phyloP scores from a whole-genome alignment of 2,113 vertebrate species.

The Mungos mungo region DNA sequence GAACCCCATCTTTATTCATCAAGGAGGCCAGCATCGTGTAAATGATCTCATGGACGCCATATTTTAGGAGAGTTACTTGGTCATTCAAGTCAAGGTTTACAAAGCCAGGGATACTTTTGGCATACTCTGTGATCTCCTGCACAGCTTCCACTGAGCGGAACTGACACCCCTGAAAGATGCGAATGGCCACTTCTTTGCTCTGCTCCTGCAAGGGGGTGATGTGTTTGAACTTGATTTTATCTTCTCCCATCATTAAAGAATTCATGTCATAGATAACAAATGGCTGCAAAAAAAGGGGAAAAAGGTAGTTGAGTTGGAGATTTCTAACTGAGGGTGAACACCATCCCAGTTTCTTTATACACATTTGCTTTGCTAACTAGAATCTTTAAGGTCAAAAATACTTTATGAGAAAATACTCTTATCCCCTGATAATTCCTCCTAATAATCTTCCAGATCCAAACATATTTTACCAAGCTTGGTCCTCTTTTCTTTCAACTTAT shows the following conservation, averaged over 20 bases:
- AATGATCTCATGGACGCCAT: conserved; percentile 97
- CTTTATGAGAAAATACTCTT: neutral
- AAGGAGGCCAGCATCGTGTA: conserved; percentile 97
- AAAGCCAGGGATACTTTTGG: conserved; percentile 98
- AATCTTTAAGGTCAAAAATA: neutral
- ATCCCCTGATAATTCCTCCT: neutral
- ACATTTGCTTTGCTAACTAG: neutral
- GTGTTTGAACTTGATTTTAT: conserved; percentile 94
- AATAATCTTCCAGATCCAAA: conserved; percentile 8
- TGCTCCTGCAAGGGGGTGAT: conserved; percentile 88
- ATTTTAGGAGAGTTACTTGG: conserved; percentile 98
- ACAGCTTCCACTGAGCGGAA: conserved; percentile 96
- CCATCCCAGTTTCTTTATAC: neutral
- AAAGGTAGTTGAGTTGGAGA: conserved; percentile 56
- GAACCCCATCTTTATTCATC: conserved; percentile 99
- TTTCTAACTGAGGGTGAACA: neutral
- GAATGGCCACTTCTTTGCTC: conserved; percentile 93
- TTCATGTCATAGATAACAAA: conserved; percentile 99
- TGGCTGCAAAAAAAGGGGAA: conserved; percentile 85
- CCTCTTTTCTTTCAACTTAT: neutral
- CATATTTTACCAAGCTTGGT: neutral
- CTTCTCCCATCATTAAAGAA: conserved; percentile 96
- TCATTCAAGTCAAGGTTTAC: conserved; percentile 95
- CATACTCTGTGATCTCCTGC: conserved; percentile 98
- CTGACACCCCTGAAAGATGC: conserved; percentile 97